These are phyloP conservation scores for Porites evermanni DNA, from an alignment of 92 coral and sea anemone genomes.

Conservation along the genomic window DNA sequence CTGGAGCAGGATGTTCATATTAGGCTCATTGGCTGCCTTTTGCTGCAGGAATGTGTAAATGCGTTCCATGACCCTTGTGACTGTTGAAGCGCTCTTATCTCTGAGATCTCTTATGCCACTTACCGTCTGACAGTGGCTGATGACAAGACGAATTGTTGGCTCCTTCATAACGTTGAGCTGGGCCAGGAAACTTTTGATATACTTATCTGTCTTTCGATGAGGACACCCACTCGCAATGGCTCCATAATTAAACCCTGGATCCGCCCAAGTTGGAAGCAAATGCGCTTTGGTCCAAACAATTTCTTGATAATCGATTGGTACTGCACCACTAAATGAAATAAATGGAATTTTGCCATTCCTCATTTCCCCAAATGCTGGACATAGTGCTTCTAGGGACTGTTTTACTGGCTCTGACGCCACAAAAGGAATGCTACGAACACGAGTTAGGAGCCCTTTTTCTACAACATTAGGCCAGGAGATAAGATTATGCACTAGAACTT, in stretches of 20 bases:
- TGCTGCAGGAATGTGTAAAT: slow-evolving; percentile 58
- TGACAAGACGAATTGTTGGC: slow-evolving; percentile 59
- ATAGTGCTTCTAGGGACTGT: slow-evolving; percentile 13
- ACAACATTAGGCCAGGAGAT: slow-evolving; percentile 16
- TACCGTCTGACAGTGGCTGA: slow-evolving; percentile 61
- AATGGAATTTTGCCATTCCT: slow-evolving; percentile 31
- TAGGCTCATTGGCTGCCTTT: no score
- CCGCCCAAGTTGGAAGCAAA: slow-evolving; percentile 49
- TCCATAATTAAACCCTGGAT: not conserved
- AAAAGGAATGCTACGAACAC: slow-evolving; percentile 49
- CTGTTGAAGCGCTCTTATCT: not conserved
- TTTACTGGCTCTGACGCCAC: slow-evolving; percentile 34
- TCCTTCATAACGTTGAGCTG: not conserved
- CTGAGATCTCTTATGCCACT: slow-evolving; percentile 10
- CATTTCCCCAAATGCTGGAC: slow-evolving; percentile 34
- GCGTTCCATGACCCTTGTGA: slow-evolving; percentile 45
- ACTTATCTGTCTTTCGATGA: not conserved
- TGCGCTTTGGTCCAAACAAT: slow-evolving; percentile 70
- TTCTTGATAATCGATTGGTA: slow-evolving; percentile 7
- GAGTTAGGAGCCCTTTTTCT: slow-evolving; percentile 15
- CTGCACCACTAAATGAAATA: slow-evolving; percentile 55
- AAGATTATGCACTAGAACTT: slow-evolving; percentile 32
- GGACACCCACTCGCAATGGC: no score
- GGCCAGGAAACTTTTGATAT: not conserved
- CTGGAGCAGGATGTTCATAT: no score